These are phyloP conservation scores for Atrina japonica DNA, from an alignment of 2,888 invertebrate genomes.

Conservation along the genomic window DNA sequence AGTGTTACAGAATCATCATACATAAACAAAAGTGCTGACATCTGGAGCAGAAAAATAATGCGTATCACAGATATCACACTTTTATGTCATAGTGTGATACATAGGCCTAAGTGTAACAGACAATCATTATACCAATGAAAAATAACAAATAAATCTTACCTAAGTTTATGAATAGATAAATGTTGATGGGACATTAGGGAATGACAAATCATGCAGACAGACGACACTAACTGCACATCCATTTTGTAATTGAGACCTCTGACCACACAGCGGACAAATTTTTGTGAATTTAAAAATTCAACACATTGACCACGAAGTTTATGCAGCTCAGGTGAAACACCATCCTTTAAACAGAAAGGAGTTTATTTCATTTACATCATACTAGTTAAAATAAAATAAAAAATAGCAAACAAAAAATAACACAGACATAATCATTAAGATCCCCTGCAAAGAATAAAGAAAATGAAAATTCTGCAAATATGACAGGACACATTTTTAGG, in stretches of 20 bases:
- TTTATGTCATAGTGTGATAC: too few species aligned
- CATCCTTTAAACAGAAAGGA: conserved; percentile 13
- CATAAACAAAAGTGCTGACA: not conserved
- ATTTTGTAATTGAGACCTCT: conserved; percentile 78
- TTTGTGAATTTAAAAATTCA: conserved; percentile 86
- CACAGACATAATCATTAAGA: too few species aligned
- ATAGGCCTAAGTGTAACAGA: too few species aligned
- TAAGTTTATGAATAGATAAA: conserved; percentile 91
- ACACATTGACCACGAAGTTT: conserved; percentile 83
- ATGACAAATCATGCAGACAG: conserved; percentile 90
- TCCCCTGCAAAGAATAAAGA: too few species aligned
- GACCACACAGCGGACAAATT: conserved; percentile 84
- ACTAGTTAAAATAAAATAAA: too few species aligned
- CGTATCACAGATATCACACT: too few species aligned
- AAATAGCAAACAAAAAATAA: too few species aligned
- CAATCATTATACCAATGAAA: too few species aligned
- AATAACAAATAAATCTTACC: conserved; percentile 83
- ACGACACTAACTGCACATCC: conserved; percentile 84
- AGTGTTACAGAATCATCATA: not conserved
- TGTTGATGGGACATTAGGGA: conserved; percentile 90
- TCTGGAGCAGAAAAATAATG: too few species aligned
- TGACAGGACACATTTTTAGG: too few species aligned
- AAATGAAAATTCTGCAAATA: too few species aligned
- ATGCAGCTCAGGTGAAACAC: conserved; percentile 14
- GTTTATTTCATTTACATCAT: too few species aligned